Evolutionary conservation across 2,888 invertebrate genomes (phyloP), one percentile per base, ranked within the genome.

Genomic region (Mystacides longicornis): DNA sequence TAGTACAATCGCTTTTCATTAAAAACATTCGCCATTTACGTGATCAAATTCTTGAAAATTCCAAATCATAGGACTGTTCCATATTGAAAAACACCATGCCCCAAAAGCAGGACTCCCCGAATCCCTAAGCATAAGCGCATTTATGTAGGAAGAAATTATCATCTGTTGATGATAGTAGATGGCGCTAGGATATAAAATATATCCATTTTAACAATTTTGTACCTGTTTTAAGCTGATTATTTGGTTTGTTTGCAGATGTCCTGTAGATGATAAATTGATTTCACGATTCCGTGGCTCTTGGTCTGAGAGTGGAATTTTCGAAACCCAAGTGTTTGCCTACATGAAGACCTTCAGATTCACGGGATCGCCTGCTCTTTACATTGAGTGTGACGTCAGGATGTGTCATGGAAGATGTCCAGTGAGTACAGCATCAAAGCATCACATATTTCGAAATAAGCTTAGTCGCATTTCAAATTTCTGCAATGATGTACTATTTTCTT

Each of bases 321-420:
- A 94, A 75, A 94, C 94, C 0, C 93, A 93, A 71, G 91, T 94
- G 47, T 94, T 88, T 70, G 93, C 94, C 7, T 94, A 93, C 67
- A 91, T 94, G 89, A 94, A 94, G 74, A 93, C 94, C 2, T 91
- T 91, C 73, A 79, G 94, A 57, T 94, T 94, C 71, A 94, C 93
- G 1, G 93, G 93, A 21, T 93, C 93, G 0, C 94, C 94, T 0
- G 93, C 94, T 4, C 80, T 94, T 3, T 94, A 94, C 69, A 92
- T 94, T 59, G 94, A 94, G 74, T 94, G 94, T 66, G 94, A 94
- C 71, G 93, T 94, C 27, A 78, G 93, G 63, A 94, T 94, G 94
- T 94, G 94, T 69, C 94, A 94, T 70, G 94, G 94, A 58, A 79
- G 92, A 64, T 94, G 94, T 77, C 94, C 93, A 65, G 94, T 94